Evolutionary conservation across 2,797 vertebrate species (phyloP).

Genomic region (Chlorospingus flavigularis): DNA sequence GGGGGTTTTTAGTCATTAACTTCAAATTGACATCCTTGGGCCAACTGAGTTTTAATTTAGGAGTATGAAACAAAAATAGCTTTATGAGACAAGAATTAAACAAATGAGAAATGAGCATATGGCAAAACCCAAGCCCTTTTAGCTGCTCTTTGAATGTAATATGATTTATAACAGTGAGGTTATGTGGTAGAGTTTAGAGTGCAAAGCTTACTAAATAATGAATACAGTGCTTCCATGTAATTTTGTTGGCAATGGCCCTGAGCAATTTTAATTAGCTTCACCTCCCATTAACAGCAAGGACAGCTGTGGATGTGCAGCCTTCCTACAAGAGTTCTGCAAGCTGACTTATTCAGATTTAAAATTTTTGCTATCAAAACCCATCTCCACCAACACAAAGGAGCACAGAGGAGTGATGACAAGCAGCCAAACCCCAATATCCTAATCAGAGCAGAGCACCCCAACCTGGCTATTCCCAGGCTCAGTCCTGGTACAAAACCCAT

Average conservation of each 20-base stretch:
- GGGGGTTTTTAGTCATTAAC: not conserved
- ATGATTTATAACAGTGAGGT: not conserved
- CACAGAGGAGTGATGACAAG: not conserved
- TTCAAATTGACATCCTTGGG: constrained; percentile 6
- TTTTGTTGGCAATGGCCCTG: constrained; percentile 20
- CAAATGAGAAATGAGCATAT: constrained; percentile 13
- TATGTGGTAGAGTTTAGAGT: not conserved
- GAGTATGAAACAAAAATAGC: constrained; percentile 40
- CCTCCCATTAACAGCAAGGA: constrained; percentile 21
- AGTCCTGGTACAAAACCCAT: not conserved
- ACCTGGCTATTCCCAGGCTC: not conserved
- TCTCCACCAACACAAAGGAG: not conserved
- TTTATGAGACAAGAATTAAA: constrained; percentile 28
- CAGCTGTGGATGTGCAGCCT: not conserved
- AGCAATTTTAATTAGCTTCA: constrained; percentile 45
- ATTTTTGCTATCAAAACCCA: not conserved
- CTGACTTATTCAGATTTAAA: not conserved
- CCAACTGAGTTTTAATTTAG: constrained; percentile 35
- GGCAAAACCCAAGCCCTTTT: not conserved
- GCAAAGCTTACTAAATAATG: constrained; percentile 45
- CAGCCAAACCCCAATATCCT: not conserved
- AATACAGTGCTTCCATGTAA: not conserved
- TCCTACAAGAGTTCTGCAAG: not conserved
- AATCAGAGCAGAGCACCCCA: not conserved
- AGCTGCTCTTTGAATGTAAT: constrained; percentile 5